phyloP scores from a whole-genome alignment of 2,888 invertebrate species.

The Brachyopa scutellaris region DNA sequence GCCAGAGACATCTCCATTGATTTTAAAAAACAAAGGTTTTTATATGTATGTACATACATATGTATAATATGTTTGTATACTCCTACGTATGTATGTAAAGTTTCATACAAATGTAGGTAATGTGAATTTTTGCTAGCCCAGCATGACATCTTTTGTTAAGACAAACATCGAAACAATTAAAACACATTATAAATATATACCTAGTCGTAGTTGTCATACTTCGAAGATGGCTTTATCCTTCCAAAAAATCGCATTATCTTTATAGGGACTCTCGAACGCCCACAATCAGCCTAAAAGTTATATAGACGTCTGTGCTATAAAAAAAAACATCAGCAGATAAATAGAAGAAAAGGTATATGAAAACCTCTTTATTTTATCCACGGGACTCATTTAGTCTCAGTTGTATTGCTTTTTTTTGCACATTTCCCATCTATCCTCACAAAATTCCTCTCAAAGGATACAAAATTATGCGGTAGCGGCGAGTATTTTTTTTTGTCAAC shows the following conservation, averaged over 20 bases:
- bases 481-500: neutral
- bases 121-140: no score
- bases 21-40: no score
- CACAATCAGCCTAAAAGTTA: neutral
- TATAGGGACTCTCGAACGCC: no score
- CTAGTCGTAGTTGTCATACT: no score
- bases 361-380: neutral
- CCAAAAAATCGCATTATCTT: neutral
- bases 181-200: no score
- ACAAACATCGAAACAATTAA: no score
- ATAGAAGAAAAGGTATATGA: neutral
- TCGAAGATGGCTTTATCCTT: neutral
- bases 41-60: no score
- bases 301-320: slow-evolving; percentile 8
- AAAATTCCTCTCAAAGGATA: neutral
- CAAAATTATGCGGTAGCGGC: neutral
- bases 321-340: neutral
- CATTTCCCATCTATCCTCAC: neutral
- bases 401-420: neutral
- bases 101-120: no score
- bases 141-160: no score
- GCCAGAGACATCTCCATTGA: no score
- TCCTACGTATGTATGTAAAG: no score
- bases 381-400: neutral
- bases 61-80: no score